These are phyloP conservation scores for Cacoxenus indagator DNA, from an alignment of 2,888 invertebrate genomes.

Conservation along the genomic window DNA sequence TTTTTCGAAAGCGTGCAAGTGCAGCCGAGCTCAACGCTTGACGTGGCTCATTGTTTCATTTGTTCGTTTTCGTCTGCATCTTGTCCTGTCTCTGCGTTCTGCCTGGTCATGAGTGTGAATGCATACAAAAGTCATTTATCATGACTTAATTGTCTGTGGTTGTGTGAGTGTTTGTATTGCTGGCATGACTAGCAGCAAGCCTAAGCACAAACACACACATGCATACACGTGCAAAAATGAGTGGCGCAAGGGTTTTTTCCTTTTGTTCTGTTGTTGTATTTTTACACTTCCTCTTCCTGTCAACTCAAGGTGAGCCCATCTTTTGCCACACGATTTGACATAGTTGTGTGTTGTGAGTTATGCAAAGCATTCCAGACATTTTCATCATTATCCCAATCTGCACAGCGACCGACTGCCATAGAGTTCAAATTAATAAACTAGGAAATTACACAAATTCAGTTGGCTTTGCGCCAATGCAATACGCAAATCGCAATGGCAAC, in stretches of 20 bases:
- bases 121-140: conserved; percentile 62
- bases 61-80: conserved; percentile 14
- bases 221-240: neutral
- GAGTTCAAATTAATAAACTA: neutral
- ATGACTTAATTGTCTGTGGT: conserved; percentile 57
- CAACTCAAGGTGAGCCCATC: neutral
- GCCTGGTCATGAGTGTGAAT: conserved; percentile 45
- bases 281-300: conserved; percentile 10
- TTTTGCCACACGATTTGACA: neutral
- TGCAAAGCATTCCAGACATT: neutral
- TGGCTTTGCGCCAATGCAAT: neutral
- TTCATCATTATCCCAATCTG: neutral
- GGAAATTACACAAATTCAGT: neutral
- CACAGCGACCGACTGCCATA: neutral
- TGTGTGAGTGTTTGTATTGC: conserved; percentile 21
- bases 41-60: conserved; percentile 64
- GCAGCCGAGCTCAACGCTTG: conserved; percentile 55
- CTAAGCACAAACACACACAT: neutral
- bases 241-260: neutral
- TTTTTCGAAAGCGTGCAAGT: conserved; percentile 45
- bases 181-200: no score
- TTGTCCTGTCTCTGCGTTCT: conserved; percentile 36
- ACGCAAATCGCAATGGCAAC: neutral
- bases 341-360: neutral
- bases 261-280: neutral